Percentiles rank a stretch among this genome's conserved stretches.
These are phyloP conservation scores for Tor tambroides DNA, from an alignment of 2,113 vertebrate genomes.

Conservation along the genomic window DNA sequence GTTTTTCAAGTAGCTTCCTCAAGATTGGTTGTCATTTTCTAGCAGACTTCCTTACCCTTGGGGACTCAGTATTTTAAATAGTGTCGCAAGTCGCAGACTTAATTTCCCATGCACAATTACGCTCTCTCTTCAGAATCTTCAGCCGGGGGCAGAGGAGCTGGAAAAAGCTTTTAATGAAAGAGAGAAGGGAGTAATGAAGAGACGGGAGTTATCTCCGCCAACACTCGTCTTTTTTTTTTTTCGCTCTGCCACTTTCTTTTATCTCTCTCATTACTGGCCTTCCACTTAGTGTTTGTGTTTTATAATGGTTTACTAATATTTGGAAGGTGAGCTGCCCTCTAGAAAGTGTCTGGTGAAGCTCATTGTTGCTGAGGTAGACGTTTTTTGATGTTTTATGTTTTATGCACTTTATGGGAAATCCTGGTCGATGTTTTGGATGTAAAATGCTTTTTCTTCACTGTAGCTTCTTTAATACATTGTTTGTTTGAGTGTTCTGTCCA, in stretches of 20 bases:
- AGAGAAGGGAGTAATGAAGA: constrained; percentile 41
- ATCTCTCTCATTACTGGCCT: constrained; percentile 16
- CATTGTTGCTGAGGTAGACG: background rate
- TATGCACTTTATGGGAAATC: background rate
- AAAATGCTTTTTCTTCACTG: background rate
- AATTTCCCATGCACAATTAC: constrained; percentile 62
- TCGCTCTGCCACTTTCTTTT: constrained; percentile 1
- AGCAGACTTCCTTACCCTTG: constrained; percentile 42
- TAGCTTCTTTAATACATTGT: background rate
- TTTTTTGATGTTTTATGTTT: background rate
- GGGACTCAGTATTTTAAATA: constrained; percentile 61
- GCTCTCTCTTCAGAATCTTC: constrained; percentile 45
- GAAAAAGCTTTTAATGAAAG: constrained; percentile 46
- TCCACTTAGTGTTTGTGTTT: constrained; percentile 21
- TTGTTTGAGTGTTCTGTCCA: background rate
- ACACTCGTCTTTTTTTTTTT: background rate
- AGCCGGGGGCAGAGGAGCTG: constrained; percentile 26
- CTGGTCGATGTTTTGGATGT: background rate
- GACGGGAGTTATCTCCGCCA: constrained; percentile 30
- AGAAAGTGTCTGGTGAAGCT: background rate
- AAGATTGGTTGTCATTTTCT: constrained; percentile 46
- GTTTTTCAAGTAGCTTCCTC: background rate
- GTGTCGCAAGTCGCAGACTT: constrained; percentile 57
- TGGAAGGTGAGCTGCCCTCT: constrained; percentile 20
- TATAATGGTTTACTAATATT: constrained; percentile 38